A percentile compares a stretch with the other conserved stretches of the same genome.
phyloP scores from a whole-genome alignment of 64 coral and sea anemone species.

The Montipora foliosa region DNA sequence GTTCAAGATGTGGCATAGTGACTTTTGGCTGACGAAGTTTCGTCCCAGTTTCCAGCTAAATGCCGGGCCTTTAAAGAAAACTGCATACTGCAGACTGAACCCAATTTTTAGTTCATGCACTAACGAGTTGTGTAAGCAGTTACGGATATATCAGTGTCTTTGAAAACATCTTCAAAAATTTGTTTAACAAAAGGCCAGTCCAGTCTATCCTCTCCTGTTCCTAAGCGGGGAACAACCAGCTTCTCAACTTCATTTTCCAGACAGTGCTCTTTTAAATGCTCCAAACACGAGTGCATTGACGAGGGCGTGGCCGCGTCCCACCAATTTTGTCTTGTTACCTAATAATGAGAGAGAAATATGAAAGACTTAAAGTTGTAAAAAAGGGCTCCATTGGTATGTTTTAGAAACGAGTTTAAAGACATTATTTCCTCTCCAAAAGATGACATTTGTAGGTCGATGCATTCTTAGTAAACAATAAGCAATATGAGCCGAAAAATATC shows the following conservation, averaged over 20 bases:
- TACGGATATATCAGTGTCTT: conserved; percentile 67
- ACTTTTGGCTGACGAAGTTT: no score
- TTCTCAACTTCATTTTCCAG: conserved; percentile 61
- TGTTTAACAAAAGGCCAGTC: conserved; percentile 73
- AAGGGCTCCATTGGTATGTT: no score
- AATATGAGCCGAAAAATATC: no score
- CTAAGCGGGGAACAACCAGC: conserved; percentile 77
- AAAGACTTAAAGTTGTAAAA: no score
- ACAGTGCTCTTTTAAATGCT: conserved; percentile 68
- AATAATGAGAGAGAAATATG: neutral
- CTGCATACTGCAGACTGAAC: no score
- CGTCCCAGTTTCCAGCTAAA: no score
- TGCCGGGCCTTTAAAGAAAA: no score
- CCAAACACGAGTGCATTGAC: conserved; percentile 49
- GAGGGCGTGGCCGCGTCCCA: conserved; percentile 71
- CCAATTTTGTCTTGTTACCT: conserved; percentile 87
- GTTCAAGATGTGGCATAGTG: no score
- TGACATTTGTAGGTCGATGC: no score
- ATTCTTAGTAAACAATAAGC: no score
- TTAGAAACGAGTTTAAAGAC: no score
- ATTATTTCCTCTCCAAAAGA: no score
- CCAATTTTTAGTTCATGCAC: neutral
- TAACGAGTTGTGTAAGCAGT: conserved; percentile 80
- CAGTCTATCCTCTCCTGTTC: conserved; percentile 76
- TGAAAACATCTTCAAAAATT: conserved; percentile 81